These are phyloP conservation scores for Procapra przewalskii DNA, from an alignment of 2,113 vertebrate species.

Conservation along the genomic window DNA sequence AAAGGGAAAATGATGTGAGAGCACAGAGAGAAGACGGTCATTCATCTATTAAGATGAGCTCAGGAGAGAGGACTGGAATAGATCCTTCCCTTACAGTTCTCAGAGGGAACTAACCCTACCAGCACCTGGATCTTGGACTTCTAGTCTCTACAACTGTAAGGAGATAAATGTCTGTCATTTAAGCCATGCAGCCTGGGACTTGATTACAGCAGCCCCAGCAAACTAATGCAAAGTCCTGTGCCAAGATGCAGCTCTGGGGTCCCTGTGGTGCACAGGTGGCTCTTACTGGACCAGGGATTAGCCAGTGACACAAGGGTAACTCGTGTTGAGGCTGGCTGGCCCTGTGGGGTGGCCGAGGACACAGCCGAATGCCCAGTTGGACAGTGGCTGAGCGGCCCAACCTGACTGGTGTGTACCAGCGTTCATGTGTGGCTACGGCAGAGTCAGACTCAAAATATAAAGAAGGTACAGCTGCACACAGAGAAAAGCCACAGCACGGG, in stretches of 20 bases:
- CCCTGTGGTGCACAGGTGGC: not conserved
- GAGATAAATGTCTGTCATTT: not conserved
- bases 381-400: not conserved
- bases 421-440: not conserved
- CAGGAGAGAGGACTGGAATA: not conserved
- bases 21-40: rapidly evolving
- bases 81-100: not conserved
- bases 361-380: not conserved
- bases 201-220: not conserved
- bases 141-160: not conserved
- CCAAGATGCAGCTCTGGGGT: not conserved
- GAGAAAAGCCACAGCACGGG: not conserved
- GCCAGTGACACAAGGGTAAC: not conserved
- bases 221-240: not conserved
- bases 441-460: not conserved
- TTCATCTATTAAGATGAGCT: not conserved
- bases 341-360: not conserved
- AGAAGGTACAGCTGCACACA: not conserved
- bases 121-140: not conserved
- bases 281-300: not conserved
- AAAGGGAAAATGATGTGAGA: not conserved
- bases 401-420: rapidly evolving
- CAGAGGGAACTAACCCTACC: not conserved
- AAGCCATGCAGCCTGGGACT: not conserved
- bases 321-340: not conserved